phyloP scores from a whole-genome alignment of 2,797 vertebrate genomes.

The Crypturellus tataupa region DNA sequence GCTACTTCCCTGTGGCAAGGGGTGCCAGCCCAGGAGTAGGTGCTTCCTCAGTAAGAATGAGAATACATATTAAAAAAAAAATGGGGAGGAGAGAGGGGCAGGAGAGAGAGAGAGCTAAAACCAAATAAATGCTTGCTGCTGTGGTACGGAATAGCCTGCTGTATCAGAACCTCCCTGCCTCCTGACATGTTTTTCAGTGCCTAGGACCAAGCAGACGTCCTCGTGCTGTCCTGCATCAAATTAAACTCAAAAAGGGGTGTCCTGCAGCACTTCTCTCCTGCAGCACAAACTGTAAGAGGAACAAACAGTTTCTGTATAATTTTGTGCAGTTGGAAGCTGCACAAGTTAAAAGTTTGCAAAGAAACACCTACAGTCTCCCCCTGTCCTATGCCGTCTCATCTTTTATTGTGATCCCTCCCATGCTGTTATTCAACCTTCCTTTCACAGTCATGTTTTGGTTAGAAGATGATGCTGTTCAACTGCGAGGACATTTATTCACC shows the following conservation, averaged over 20 bases:
- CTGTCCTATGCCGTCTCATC: not conserved
- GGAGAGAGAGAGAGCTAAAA: not conserved
- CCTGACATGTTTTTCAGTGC: rapidly evolving
- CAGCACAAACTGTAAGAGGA: not conserved
- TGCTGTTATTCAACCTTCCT: not conserved
- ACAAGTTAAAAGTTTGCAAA: not conserved
- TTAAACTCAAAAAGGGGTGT: not conserved
- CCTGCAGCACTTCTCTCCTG: not conserved
- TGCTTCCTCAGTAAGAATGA: not conserved
- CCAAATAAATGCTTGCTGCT: not conserved
- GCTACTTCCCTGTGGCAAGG: not conserved
- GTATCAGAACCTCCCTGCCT: not conserved
- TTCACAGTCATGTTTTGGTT: not conserved
- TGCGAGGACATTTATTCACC: not conserved
- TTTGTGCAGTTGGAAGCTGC: not conserved
- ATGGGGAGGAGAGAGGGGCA: rapidly evolving
- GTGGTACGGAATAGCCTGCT: not conserved
- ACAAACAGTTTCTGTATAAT: not conserved
- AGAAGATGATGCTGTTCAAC: not conserved
- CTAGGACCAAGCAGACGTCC: rapidly evolving
- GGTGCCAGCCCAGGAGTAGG: not conserved
- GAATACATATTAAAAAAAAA: not conserved
- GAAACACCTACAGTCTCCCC: rapidly evolving
- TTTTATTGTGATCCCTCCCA: not conserved
- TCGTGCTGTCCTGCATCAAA: not conserved